Evolutionary conservation across 2,797 vertebrate genomes (phyloP), one percentile per base, ranked within the genome.

Genomic region (Sparidentex hasta): DNA sequence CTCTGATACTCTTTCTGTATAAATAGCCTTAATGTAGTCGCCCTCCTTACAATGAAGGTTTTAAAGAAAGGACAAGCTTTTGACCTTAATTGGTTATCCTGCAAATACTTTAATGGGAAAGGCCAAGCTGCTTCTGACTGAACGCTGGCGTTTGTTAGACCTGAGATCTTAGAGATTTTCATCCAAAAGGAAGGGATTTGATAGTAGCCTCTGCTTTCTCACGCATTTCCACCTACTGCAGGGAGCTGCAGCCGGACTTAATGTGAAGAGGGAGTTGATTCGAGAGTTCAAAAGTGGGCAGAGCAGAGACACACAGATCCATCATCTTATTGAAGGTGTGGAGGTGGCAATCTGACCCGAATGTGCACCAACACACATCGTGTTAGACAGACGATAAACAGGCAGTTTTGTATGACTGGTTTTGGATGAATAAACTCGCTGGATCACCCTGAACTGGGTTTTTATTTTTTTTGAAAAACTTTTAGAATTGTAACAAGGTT

Each of bases 11-110:
- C 71, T 65, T 71, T 74, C 79, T 80, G 78, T 86, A 89, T 88
- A 90, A 91, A 82, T 74, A 78, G 84, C 76, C 83, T 86, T 90
- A 85, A 88, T 92, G 90, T 92, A 88, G 90, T 55, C 25, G 84
- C 84, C 90, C 90, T 93, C 78, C 80, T 91, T 82, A 76, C 87
- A 90, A 76, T 84, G 78, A 78, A 84, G 71, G 58, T 79, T 79
- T 87, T 57, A 29, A 62, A 65, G 47, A 76, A 72, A 93, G 92
- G 90, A 93, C 90, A 76, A 33, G 20, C 17, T 56, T 85, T 86
- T 90, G 80, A 93, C 90, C 88, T 88, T 78, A 88, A 82, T 81
- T 46, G 6, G 71, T 78, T 83, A 72, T 76, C 56, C 57, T 65
- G n/a, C 56, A 81, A 64, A 64, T 80, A 54, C 54, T 86, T 82